Percentiles rank a stretch among this genome's conserved stretches.
Conservation (phyloP, 2,113 vertebrate genomes). For the Lophura nycthemera region DNA sequence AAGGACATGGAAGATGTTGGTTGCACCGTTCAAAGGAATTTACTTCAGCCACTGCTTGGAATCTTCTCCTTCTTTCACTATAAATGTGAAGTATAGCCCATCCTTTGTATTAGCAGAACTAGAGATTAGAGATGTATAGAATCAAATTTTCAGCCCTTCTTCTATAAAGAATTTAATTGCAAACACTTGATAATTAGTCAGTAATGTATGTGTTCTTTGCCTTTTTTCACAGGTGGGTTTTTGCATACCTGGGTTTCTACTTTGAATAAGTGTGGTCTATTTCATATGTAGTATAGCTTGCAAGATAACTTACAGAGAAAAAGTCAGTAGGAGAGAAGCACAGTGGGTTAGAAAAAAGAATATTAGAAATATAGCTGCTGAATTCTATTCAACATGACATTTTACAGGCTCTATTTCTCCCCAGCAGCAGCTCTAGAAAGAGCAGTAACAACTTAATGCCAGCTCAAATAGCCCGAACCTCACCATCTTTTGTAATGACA, state of each 20-base stretch:
- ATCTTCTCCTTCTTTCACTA: background rate
- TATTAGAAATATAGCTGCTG: background rate
- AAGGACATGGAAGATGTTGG: background rate
- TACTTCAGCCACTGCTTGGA: background rate
- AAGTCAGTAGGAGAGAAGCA: background rate
- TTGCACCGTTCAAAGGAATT: background rate
- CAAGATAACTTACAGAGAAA: background rate
- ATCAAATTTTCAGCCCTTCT: background rate
- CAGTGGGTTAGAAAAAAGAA: background rate
- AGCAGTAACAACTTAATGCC: background rate
- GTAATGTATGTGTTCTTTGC: background rate
- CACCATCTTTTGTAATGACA: background rate
- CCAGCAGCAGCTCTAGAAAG: background rate
- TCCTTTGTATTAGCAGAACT: background rate
- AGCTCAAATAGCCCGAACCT: background rate
- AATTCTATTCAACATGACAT: background rate
- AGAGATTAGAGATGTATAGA: background rate
- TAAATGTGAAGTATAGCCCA: background rate
- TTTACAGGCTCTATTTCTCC: slow-evolving; percentile 15
- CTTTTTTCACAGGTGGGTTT: background rate
- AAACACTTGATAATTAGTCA: background rate
- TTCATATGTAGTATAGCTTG: background rate
- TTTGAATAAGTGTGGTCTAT: background rate
- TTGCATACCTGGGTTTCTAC: background rate
- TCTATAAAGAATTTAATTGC: background rate